Base-by-base conservation (phyloP, 2,888 invertebrate genomes). In the Apoda limacodes region DNA sequence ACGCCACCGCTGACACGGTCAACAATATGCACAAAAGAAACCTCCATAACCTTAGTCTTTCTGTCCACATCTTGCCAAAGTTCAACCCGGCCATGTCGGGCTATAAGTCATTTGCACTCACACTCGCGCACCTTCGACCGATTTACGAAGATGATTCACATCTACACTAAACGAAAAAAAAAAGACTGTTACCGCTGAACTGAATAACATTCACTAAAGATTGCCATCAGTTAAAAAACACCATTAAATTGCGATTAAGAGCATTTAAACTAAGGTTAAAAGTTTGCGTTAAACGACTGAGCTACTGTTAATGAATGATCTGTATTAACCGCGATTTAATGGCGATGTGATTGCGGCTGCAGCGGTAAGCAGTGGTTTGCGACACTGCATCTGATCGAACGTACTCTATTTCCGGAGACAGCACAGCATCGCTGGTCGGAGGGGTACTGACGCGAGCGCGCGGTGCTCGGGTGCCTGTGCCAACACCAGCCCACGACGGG, bases 381-480 rank as follows among this genome's bases (percentile, higher is more conserved):
- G 64, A 56, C 54, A 61, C 59, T 60, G 57, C 60, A 64, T 62
- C 60, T 48, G 52, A 46, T 52, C 59, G 57, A 45, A 60, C 70
- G 71, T 72, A 82, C 82, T 81, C 75, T 82, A 82, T 82, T 76
- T 76, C 74, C 76, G 78, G 82, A 82, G 82, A 82, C 81, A 81
- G 81, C 75, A 72, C 74, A 71, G 81, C 81, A 81, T 81, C 76
- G 82, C 82, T 78, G 82, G 81, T 81, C 81, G 81, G 74, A 80
- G 70, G 69, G 75, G 72, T 72, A 82, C 82, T 82, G 81, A 66
- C 70, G 65, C 50, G 55, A 55, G 52, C 47, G 55, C 51, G n/a
- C n/a, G n/a, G n/a, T n/a, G n/a, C n/a, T n/a, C n/a, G n/a, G n/a
- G n/a, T n/a, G n/a, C n/a, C n/a, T n/a, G n/a, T n/a, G n/a, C n/a